These are phyloP conservation scores for Oreotrochilus melanogaster DNA, from an alignment of 2,113 vertebrate species.

Conservation along the genomic window DNA sequence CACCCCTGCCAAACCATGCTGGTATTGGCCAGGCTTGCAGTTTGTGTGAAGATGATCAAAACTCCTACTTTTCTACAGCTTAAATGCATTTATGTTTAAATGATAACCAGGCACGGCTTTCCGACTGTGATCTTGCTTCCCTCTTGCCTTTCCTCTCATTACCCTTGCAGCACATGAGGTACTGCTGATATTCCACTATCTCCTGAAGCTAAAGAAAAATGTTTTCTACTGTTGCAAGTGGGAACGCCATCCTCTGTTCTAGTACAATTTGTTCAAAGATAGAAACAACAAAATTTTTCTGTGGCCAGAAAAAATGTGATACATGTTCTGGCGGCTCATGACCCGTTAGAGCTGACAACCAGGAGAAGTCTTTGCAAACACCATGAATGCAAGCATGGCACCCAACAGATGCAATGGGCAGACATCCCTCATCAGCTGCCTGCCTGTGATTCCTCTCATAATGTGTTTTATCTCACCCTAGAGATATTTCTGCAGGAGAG, in stretches of 20 bases:
- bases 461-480: neutral
- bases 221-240: neutral
- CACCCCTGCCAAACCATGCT: neutral
- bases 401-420: neutral
- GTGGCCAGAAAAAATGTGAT: neutral
- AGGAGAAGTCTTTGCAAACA: neutral
- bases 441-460: neutral
- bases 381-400: neutral
- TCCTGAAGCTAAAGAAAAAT: neutral
- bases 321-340: neutral
- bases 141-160: neutral
- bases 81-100: neutral
- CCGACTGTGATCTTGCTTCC: neutral
- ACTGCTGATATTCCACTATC: neutral
- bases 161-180: neutral
- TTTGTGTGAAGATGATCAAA: conserved; percentile 11
- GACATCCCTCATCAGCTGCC: neutral
- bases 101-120: neutral
- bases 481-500: neutral
- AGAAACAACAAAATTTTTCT: neutral
- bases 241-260: neutral
- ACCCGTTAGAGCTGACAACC: neutral
- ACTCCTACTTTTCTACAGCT: neutral
- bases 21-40: neutral
- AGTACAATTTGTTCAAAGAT: neutral